A percentile compares a stretch with the other conserved stretches of the same genome.
Evolutionary conservation across 2,797 vertebrate species (phyloP).

Genomic region (Schizopygopsis pylzovi): DNA sequence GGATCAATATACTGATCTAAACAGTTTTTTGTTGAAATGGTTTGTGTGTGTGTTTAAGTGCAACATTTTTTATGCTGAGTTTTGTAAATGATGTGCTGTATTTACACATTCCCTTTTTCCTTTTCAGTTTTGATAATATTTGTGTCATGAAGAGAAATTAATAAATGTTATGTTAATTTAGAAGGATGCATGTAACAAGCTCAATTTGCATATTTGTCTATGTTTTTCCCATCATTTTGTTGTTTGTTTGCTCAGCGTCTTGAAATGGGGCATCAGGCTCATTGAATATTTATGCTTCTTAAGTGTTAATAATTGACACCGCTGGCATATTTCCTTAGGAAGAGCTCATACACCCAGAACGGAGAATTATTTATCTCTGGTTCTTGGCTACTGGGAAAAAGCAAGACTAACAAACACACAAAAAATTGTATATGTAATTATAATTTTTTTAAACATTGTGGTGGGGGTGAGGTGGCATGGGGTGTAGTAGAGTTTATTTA

Average conservation of each 20-base stretch:
- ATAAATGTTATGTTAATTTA: conserved; percentile 1
- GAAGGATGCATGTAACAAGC: not conserved
- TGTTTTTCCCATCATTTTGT: conserved; percentile 39
- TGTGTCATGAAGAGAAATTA: not conserved
- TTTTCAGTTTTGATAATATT: not conserved
- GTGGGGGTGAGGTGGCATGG: too few species aligned
- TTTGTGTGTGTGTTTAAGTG: not conserved
- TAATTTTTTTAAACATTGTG: too few species aligned
- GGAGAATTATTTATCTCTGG: conserved; percentile 10
- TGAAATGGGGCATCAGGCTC: conserved; percentile 42
- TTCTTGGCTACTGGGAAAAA: not conserved
- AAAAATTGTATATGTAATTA: not conserved
- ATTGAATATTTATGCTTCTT: conserved; percentile 59
- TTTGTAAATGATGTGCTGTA: conserved; percentile 5
- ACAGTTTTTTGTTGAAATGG: not conserved
- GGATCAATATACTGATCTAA: not conserved
- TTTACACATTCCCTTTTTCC: not conserved
- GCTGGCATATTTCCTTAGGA: conserved; percentile 58
- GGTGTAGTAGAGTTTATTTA: not conserved
- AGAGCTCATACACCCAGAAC: conserved; percentile 47
- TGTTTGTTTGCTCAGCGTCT: conserved; percentile 43
- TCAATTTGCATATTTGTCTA: conserved; percentile 18
- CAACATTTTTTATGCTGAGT: conserved; percentile 35
- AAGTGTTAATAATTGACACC: conserved; percentile 58
- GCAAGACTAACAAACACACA: not conserved